Base-by-base conservation (phyloP, 1,140 invertebrate species). In the Dreissena polymorpha region DNA sequence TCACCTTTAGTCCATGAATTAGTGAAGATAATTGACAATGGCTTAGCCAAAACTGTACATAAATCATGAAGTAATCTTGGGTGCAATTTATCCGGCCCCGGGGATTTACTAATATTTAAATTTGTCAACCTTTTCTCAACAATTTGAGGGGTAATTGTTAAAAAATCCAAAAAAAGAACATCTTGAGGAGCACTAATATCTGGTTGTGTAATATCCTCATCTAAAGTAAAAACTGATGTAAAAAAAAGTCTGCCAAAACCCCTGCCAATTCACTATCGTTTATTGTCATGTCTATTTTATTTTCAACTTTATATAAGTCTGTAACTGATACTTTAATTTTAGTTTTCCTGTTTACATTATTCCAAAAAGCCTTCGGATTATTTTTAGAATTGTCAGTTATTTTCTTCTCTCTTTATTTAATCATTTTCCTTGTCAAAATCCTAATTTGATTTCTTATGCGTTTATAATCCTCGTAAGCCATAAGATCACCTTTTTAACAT, bases 261-360 rank as follows among this genome's bases (percentile, higher is more conserved):
- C n/a, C 55, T 18, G 50, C 70, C 51, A 25, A 53, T 2, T 55
- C 51, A 8, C n/a, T 10, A 23, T 73, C 70, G 18, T n/a, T 25
- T 21, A 16, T 25, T 23, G 7, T 55, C n/a, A 75, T 25, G 10
- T 63, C 25, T 39, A 6, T 71, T 49, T n/a, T n/a, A n/a, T 57
- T 29, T 74, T 74, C 51, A 57, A 14, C 23, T n/a, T 53, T 57
- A 55, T 55, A 57, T 29, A 74, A 74, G 51, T 74, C 71, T 21
- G n/a, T n/a, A 55, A 74, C 51, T 74, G 50, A 53, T 25, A n/a
- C 16, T 29, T 57, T 74, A 74, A 23, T 57, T 57, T 53, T 74
- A 12, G 71, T 18, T 27, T 57, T 74, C 18, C 10, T 51, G 10
- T 74, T 74, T 10, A 57, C 53, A 74, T 74, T 55, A 1, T n/a